phyloP scores from a whole-genome alignment of 2,888 invertebrate genomes.

The Zaprionus obscuricornis region DNA sequence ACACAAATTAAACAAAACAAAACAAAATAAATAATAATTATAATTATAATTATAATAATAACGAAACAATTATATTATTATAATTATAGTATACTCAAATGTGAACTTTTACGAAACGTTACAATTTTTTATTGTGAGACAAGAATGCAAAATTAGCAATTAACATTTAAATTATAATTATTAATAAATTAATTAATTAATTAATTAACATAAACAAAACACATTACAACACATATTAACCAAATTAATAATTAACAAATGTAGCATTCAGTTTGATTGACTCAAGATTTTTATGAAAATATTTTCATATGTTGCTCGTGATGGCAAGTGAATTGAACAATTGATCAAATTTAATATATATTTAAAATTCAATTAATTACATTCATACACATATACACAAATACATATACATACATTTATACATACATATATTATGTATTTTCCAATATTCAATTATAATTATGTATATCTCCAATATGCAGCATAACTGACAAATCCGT shows the following conservation, averaged over 20 bases:
- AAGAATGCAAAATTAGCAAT: constrained; percentile 44
- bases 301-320: constrained; percentile 61
- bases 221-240: not conserved
- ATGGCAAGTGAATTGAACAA: constrained; percentile 27
- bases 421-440: constrained; percentile 20
- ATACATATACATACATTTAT: constrained; percentile 42
- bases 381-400: constrained; percentile 2
- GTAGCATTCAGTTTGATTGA: constrained; percentile 18
- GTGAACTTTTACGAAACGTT: constrained; percentile 67
- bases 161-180: constrained; percentile 17
- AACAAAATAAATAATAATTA: constrained; percentile 37
- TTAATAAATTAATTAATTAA: constrained; percentile 11
- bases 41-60: too few relatives aligned
- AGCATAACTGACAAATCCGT: constrained; percentile 12
- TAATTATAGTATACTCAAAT: constrained; percentile 62
- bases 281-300: constrained; percentile 8
- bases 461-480: too few relatives aligned
- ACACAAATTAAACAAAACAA: constrained; percentile 40
- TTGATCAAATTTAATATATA: too few relatives aligned
- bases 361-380: constrained; percentile 43
- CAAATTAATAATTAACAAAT: constrained; percentile 9
- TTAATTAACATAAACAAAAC: constrained; percentile 12
- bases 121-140: constrained; percentile 62
- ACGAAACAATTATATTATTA: constrained; percentile 56
- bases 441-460: constrained; percentile 31